Evolutionary conservation across 2,888 invertebrate genomes (phyloP), one percentile per base, ranked within the genome.

Genomic region (Hyposoter dolosus): DNA sequence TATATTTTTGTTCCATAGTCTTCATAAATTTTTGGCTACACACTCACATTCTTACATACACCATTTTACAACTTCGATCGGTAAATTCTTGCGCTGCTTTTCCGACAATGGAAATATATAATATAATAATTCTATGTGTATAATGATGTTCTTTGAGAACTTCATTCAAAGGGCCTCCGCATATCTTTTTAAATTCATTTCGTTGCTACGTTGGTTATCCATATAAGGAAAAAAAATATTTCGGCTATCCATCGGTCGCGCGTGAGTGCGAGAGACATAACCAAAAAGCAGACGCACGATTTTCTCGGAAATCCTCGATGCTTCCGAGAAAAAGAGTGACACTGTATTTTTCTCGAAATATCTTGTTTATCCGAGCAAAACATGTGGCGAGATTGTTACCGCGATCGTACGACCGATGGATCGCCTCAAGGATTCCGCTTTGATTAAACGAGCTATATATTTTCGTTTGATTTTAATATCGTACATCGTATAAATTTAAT

Each of bases 11-110:
- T 83, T 80, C 65, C 78, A 82, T 84, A 84, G 77, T 82, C 72
- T 84, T 66, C 66, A 66, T 82, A 65, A 69, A 77, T 81, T 82
- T 85, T 82, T 84, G 79, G 82, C 86, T 84, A 85, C 82, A 87
- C 79, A 78, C 86, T 87, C 86, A 82, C 82, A 85, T 84, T 85
- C 86, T 82, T 87, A 84, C 79, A 87, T 84, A 82, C 71, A 82
- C 76, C 82, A 80, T 87, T 82, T 82, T 75, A 87, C 84, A 80
- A 84, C 76, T 75, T 69, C 82, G 12, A 19, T 43, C 40, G 23
- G 53, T 40, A 71, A 40, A 45, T 28, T 65, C 79, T 45, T 69
- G 45, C 43, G 32, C 76, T 65, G 28, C 28, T 23, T 53, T 60
- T 6, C 43, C 75, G 17, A 63, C 68, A 68, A 75, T 74, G 75